These are phyloP conservation scores for Troides helena DNA, from an alignment of 2,888 invertebrate species.

Conservation along the genomic window DNA sequence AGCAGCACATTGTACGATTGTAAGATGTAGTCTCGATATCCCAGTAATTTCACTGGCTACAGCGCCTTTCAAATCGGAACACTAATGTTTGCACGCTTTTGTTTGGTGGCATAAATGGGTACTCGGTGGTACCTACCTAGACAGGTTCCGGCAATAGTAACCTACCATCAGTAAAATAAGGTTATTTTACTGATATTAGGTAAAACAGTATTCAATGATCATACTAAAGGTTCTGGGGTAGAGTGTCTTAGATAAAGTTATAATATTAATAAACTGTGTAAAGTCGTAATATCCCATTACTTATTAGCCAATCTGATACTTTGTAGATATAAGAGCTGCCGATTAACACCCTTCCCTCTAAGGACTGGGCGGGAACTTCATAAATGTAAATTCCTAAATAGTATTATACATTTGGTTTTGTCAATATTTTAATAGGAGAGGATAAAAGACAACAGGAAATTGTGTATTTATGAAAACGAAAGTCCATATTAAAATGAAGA, in stretches of 20 bases:
- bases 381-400: conserved; percentile 23
- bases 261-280: neutral
- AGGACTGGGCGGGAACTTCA: conserved; percentile 52
- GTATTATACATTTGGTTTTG: conserved; percentile 33
- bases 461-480: conserved; percentile 13
- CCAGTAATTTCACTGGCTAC: no score
- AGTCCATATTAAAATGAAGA: neutral
- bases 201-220: no score
- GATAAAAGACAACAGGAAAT: conserved; percentile 30
- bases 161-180: no score
- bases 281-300: neutral
- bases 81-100: no score
- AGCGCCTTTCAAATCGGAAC: no score
- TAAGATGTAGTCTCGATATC: no score
- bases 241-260: neutral
- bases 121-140: no score
- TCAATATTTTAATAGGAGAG: conserved; percentile 29
- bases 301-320: conserved; percentile 10
- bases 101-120: no score
- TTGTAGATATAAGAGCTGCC: conserved; percentile 45
- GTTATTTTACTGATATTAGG: no score
- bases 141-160: no score
- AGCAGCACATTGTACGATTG: no score
- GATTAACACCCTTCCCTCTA: conserved; percentile 62
- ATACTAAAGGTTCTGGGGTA: neutral